These are phyloP conservation scores for Meloidogyne chitwoodi DNA, from an alignment of 1,140 invertebrate genomes.

Conservation along the genomic window DNA sequence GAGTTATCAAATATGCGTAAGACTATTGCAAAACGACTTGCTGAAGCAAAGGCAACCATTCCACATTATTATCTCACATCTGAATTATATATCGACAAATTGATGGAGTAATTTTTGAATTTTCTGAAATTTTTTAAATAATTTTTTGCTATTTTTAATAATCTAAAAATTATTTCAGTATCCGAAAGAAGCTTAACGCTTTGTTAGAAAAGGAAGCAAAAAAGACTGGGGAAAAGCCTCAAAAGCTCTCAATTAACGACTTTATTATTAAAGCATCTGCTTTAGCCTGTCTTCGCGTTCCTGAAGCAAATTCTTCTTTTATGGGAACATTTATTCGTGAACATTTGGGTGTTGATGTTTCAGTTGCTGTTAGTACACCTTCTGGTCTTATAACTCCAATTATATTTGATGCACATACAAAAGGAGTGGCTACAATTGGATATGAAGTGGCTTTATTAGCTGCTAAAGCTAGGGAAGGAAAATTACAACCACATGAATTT, in stretches of 20 bases:
- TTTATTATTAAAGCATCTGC: constrained; percentile 94
- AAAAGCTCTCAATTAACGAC: constrained; percentile 90
- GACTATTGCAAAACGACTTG: constrained; percentile 64
- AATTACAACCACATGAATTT: constrained; percentile 91
- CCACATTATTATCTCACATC: constrained; percentile 92
- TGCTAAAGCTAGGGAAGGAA: constrained; percentile 82
- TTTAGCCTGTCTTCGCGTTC: constrained; percentile 82
- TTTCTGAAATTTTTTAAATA: background rate
- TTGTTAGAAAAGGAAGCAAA: constrained; percentile 69
- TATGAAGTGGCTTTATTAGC: constrained; percentile 79
- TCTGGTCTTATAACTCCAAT: constrained; percentile 95
- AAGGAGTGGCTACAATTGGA: constrained; percentile 84
- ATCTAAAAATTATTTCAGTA: constrained; percentile 60
- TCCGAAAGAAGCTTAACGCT: constrained; percentile 73
- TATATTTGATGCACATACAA: constrained; percentile 83
- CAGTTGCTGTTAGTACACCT: constrained; percentile 90
- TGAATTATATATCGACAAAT: constrained; percentile 79
- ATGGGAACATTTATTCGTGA: constrained; percentile 87
- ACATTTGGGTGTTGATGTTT: constrained; percentile 88
- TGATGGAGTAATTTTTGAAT: constrained; percentile 63
- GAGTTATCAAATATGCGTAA: constrained; percentile 80
- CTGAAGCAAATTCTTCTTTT: constrained; percentile 92
- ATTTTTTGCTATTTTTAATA: background rate
- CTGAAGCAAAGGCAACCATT: constrained; percentile 84
- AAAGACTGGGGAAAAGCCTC: constrained; percentile 35